phyloP scores from a whole-genome alignment of 1,140 invertebrate genomes.

The Pteromalus puparum region DNA sequence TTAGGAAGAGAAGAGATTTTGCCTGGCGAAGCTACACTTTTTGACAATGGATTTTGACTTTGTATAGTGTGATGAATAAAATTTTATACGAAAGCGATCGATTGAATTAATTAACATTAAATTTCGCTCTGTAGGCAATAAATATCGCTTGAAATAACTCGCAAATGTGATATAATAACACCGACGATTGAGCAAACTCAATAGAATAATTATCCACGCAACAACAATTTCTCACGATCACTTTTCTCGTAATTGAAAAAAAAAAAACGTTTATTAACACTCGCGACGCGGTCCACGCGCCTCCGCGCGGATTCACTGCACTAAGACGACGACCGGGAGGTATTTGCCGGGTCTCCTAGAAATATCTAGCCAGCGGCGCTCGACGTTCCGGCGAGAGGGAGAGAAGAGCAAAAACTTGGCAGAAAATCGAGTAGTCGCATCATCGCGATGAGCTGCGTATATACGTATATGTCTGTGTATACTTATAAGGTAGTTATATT shows the following conservation, averaged over 20 bases:
- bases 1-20: background rate
- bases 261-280: too few relatives aligned
- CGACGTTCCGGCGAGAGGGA: background rate
- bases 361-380: constrained; percentile 20
- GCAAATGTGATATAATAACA: too few relatives aligned
- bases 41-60: too few relatives aligned
- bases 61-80: too few relatives aligned
- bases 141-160: too few relatives aligned
- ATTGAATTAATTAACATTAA: too few relatives aligned
- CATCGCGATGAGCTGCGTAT: background rate
- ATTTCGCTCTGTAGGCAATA: too few relatives aligned
- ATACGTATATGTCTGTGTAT: background rate
- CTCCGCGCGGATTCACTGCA: constrained; percentile 6
- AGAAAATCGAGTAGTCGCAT: background rate
- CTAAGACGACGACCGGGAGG: constrained; percentile 21
- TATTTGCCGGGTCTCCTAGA: constrained; percentile 21
- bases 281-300: background rate
- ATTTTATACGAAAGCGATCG: too few relatives aligned
- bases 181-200: too few relatives aligned
- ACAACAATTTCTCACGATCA: too few relatives aligned
- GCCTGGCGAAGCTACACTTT: background rate
- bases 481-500: background rate
- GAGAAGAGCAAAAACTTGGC: constrained; percentile 32
- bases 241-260: too few relatives aligned
- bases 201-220: too few relatives aligned